A percentile compares a stretch with the other conserved stretches of the same genome.
Conservation (phyloP, 2,888 invertebrate species). For the Lepas anatifera region DNA sequence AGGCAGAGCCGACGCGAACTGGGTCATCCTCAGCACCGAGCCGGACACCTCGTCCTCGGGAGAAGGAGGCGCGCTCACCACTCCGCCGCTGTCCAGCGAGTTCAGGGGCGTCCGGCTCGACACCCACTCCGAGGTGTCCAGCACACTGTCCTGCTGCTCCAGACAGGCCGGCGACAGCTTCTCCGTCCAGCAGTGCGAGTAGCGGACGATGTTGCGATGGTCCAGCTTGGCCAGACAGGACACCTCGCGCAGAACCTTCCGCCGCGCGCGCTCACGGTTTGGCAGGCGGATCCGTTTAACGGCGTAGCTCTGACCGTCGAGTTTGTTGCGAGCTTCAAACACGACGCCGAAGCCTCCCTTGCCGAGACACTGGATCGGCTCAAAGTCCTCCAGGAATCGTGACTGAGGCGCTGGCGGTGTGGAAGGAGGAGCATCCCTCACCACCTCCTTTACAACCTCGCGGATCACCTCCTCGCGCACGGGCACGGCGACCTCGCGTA, state of each 20-base stretch:
- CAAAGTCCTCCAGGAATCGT: constrained; percentile 49
- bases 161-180: constrained; percentile 46
- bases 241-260: constrained; percentile 86
- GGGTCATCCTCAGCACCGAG: not conserved
- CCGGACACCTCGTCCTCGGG: not conserved
- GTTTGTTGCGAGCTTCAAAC: constrained; percentile 83
- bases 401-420: not conserved
- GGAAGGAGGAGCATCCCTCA: not conserved
- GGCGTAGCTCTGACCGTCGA: constrained; percentile 89
- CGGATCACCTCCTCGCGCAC: constrained; percentile 1
- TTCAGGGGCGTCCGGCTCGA: constrained; percentile 1
- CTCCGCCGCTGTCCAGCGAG: not conserved
- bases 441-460: constrained; percentile 12
- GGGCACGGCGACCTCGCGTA: not conserved
- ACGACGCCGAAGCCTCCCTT: constrained; percentile 94
- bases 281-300: constrained; percentile 86
- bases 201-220: constrained; percentile 89
- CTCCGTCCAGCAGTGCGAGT: constrained; percentile 92
- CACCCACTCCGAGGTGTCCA: not conserved
- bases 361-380: constrained; percentile 64
- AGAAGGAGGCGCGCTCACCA: not conserved
- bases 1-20: not conserved
- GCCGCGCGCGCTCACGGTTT: constrained; percentile 62
- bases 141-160: not conserved
- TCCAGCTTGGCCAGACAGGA: constrained; percentile 87